Conservation (phyloP, 2,797 vertebrate genomes). For the Notolabrus celidotus region DNA sequence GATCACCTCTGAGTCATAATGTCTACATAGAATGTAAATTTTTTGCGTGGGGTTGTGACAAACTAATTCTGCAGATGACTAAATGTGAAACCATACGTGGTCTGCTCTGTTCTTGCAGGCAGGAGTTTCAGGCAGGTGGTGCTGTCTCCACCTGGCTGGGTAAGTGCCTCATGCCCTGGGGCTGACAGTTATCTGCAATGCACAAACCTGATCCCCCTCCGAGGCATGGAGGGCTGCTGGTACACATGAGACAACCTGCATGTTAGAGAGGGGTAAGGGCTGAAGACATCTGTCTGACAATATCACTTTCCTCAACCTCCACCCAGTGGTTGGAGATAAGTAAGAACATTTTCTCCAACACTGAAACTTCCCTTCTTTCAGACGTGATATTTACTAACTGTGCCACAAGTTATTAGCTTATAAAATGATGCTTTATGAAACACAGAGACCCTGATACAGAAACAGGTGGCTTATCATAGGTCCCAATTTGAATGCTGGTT, state of each 20-base stretch:
- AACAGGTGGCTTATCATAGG: too few species aligned
- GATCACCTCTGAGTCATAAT: background rate
- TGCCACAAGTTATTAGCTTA: background rate
- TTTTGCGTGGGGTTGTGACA: background rate
- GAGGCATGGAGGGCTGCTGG: background rate
- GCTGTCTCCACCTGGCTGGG: conserved; percentile 43
- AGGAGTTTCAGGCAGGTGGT: conserved; percentile 52
- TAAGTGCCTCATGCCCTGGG: conserved; percentile 3
- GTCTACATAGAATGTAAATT: background rate
- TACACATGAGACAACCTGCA: conserved; percentile 13
- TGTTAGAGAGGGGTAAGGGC: background rate
- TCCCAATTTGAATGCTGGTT: too few species aligned
- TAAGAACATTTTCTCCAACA: background rate
- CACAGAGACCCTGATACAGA: too few species aligned
- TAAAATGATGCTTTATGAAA: background rate
- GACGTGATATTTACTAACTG: background rate
- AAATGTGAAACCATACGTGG: conserved; percentile 5
- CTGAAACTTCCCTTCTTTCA: background rate
- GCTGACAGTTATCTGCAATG: conserved; percentile 35
- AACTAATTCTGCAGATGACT: background rate
- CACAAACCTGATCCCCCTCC: conserved; percentile 29
- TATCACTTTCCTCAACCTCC: background rate
- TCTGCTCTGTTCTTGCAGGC: conserved; percentile 8
- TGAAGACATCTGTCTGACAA: conserved; percentile 13
- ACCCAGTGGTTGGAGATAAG: conserved; percentile 17